Evolutionary conservation across 35 echinoderm and acorn worm species (phyloP), one percentile per base, ranked within the genome.

Genomic region (Chiridota heheva): DNA sequence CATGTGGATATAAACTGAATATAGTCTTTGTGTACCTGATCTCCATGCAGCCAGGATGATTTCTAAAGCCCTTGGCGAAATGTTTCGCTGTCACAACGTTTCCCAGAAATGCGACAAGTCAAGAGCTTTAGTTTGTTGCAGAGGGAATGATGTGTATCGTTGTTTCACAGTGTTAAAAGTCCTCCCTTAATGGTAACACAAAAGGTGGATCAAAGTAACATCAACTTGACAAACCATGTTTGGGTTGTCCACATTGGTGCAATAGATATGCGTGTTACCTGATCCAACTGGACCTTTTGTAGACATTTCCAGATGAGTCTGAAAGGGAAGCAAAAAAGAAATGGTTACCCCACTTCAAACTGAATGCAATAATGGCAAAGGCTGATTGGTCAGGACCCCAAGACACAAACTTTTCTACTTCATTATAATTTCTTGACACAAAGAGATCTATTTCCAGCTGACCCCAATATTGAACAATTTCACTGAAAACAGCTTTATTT

Each of bases 311-410:
- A 46, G 34, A 78, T 57, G 24, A 78, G 48, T 12, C 75, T 61
- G 40, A 78, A 78, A 37, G 51, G 75, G 36, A 78, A 29, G 30
- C 75, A 59, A 59, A 78, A 78, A 70, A 78, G 56, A 59, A 59
- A 24, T 36, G 25, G 41, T 3, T 36, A 20, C 25, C 48, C 75
- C 75, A 58, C 28, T 36, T 78, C 3, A 78, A 36, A 34, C 28
- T 35, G 39, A 78, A 78, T 36, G 75, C 75, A 78, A 59, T 55
- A 28, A 78, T 61, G 34, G 47, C 47, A 40, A 37, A 38, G 7
- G 75, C 1, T 15, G 10, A 32, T 4, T 27, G 51, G 34, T 78
- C 75, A 2, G 75, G 75, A 78, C 34, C 28, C 51, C 75, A 60
- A 27, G 75, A 61, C 3, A 61, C 75, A 60, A 26, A 61, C 18